Evolutionary conservation across 2,888 invertebrate genomes (phyloP).

Genomic region (Torymus aiolomorphi): DNA sequence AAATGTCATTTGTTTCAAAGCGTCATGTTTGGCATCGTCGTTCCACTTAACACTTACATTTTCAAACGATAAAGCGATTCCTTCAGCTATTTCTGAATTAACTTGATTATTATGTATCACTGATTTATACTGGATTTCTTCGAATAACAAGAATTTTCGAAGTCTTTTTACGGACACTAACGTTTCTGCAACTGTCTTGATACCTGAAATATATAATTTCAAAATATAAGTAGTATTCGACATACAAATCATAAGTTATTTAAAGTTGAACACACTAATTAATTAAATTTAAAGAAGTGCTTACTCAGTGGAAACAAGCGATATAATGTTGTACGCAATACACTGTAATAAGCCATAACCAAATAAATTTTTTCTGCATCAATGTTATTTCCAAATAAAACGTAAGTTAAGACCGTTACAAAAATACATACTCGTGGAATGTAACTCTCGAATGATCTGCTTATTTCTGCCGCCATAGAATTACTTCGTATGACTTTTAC

Average conservation of each 20-base stretch:
- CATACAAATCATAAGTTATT: no score
- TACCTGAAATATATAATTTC: conserved; percentile 75
- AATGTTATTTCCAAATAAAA: conserved; percentile 79
- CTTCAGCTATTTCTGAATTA: background rate
- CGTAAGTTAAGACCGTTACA: conserved; percentile 81
- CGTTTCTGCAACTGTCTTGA: conserved; percentile 81
- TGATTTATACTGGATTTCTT: conserved; percentile 67
- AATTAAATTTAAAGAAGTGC: background rate
- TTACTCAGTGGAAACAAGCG: conserved; percentile 80
- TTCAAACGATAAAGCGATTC: conserved; percentile 76
- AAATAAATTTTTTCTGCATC: conserved; percentile 85
- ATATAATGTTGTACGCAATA: conserved; percentile 84
- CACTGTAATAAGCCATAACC: conserved; percentile 84
- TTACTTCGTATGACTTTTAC: conserved; percentile 74
- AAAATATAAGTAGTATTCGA: no score
- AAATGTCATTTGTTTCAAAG: conserved; percentile 83
- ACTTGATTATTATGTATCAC: conserved; percentile 65
- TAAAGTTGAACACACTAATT: no score
- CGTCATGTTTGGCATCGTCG: conserved; percentile 79
- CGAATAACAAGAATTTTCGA: conserved; percentile 67
- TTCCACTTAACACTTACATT: conserved; percentile 85
- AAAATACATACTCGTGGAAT: conserved; percentile 84
- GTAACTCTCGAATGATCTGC: conserved; percentile 81
- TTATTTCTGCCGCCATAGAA: conserved; percentile 78
- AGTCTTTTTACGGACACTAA: conserved; percentile 80